A percentile compares a stretch with the other conserved stretches of the same genome.
phyloP scores from a whole-genome alignment of 64 coral and sea anemone species.

The Pocillopora damicornis region DNA sequence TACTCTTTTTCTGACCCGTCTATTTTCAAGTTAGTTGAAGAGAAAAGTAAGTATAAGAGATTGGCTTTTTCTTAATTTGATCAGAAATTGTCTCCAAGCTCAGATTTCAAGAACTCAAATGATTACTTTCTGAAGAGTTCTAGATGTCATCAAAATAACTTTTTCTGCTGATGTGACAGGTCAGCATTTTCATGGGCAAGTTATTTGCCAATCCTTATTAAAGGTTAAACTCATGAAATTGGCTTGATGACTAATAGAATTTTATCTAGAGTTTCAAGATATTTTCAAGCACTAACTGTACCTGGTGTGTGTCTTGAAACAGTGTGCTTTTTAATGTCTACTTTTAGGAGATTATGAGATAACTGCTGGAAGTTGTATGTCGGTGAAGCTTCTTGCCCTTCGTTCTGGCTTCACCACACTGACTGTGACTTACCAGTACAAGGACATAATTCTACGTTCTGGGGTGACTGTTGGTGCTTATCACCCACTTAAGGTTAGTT shows the following conservation, averaged over 20 bases:
- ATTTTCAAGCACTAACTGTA: no score
- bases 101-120: no score
- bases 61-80: not conserved
- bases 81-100: no score
- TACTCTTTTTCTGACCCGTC: constrained; percentile 91
- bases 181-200: no score
- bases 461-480: constrained; percentile 84
- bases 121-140: no score
- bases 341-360: constrained; percentile 83
- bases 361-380: constrained; percentile 71
- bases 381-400: constrained; percentile 71
- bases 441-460: constrained; percentile 73
- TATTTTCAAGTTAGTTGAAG: constrained; percentile 85
- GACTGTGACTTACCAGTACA: constrained; percentile 89
- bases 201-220: no score
- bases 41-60: constrained; percentile 49
- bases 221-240: no score
- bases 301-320: not conserved
- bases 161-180: no score
- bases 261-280: no score
- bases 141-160: no score
- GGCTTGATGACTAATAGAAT: no score
- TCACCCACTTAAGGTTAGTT: constrained; percentile 72
- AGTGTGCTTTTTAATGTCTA: not conserved
- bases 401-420: constrained; percentile 72